Percentiles rank a stretch among this genome's conserved stretches.
Evolutionary conservation across 2,797 vertebrate genomes (phyloP).

Genomic region (Melanotaenia parkinsoni): DNA sequence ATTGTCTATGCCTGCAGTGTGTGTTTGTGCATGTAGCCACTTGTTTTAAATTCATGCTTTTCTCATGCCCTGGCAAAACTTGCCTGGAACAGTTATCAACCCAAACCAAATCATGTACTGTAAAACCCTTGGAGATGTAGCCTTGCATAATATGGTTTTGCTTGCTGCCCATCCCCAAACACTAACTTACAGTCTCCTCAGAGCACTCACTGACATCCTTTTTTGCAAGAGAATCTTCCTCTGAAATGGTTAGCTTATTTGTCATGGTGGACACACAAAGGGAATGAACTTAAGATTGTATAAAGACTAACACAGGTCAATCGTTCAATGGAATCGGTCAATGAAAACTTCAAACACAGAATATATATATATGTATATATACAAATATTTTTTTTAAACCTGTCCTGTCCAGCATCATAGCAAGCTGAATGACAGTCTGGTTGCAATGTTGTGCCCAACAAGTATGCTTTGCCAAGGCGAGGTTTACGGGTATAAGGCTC

Average conservation of each 20-base stretch:
- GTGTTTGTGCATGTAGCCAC: constrained; percentile 29
- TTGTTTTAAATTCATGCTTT: constrained; percentile 54
- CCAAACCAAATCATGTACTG: constrained; percentile 18
- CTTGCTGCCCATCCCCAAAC: constrained; percentile 29
- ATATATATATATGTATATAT: no score
- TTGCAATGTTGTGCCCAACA: no score
- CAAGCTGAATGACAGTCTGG: no score
- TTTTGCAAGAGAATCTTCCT: constrained; percentile 54
- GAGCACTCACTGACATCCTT: constrained; percentile 56
- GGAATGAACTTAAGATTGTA: background rate
- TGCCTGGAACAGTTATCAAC: constrained; percentile 22
- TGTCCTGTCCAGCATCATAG: no score
- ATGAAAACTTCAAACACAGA: no score
- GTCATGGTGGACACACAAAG: background rate
- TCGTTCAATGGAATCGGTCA: no score
- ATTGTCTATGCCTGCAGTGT: constrained; percentile 19
- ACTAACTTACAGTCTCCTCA: constrained; percentile 19
- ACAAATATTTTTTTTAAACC: no score
- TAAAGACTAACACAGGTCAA: background rate
- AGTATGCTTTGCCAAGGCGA: no score
- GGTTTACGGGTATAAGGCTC: no score
- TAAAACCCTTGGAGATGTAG: constrained; percentile 26
- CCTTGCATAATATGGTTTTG: constrained; percentile 49
- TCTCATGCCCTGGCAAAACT: constrained; percentile 24
- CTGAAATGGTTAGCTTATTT: background rate